A percentile compares a stretch with the other conserved stretches of the same genome.
Conservation (phyloP, 2,888 invertebrate genomes). For the Pollenia angustigena region DNA sequence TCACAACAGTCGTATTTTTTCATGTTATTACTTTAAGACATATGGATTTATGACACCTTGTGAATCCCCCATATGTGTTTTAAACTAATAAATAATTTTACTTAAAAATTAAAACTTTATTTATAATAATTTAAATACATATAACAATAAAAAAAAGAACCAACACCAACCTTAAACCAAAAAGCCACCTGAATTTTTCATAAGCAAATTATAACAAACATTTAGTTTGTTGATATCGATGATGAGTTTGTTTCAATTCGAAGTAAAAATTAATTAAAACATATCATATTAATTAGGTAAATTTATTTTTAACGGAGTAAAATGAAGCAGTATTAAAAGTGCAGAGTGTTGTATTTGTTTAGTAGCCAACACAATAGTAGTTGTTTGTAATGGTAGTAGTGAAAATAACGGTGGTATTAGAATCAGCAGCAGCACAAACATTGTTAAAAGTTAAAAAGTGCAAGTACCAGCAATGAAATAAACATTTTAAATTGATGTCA, state of each 20-base stretch:
- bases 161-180: slow-evolving; percentile 95
- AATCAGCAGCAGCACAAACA: slow-evolving; percentile 17
- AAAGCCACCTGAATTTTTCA: slow-evolving; percentile 89
- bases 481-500: slow-evolving; percentile 54
- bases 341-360: slow-evolving; percentile 36
- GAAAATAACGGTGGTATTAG: slow-evolving; percentile 8
- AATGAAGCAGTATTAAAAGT: slow-evolving; percentile 42
- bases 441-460: slow-evolving; percentile 48
- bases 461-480: slow-evolving; percentile 61
- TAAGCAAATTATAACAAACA: slow-evolving; percentile 17
- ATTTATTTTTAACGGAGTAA: slow-evolving; percentile 33
- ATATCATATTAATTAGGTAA: slow-evolving; percentile 75
- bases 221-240: slow-evolving; percentile 15
- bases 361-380: slow-evolving; percentile 25
- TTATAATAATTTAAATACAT: slow-evolving; percentile 10
- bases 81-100: neutral
- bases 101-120: slow-evolving; percentile 4
- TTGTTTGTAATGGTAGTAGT: neutral
- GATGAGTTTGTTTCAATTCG: slow-evolving; percentile 17
- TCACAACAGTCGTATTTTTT: no score
- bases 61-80: no score
- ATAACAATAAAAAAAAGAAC: slow-evolving; percentile 69
- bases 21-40: no score
- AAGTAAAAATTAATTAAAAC: slow-evolving; percentile 69
- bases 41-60: no score